A percentile compares a stretch with the other conserved stretches of the same genome.
phyloP scores from a whole-genome alignment of 2,113 vertebrate genomes.

The Hylia prasina region DNA sequence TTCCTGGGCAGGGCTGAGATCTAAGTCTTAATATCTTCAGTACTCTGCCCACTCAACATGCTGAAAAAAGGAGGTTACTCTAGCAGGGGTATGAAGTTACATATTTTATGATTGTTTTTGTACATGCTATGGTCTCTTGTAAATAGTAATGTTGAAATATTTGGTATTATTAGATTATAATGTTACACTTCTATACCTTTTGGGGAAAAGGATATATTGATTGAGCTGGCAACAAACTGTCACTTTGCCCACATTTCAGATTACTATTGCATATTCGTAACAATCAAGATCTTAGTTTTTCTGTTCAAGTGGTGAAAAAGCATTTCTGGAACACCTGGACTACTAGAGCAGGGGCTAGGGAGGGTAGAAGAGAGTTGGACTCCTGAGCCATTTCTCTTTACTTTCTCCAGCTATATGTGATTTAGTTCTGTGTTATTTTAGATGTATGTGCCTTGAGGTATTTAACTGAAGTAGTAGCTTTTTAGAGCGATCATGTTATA shows the following conservation, averaged over 20 bases:
- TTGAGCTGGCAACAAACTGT: not conserved
- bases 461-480: not conserved
- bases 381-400: not conserved
- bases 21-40: not conserved
- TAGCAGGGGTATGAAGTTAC: not conserved
- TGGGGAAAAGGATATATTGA: not conserved
- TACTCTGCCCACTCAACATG: not conserved
- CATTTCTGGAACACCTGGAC: not conserved
- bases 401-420: not conserved
- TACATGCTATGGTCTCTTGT: accelerated
- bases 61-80: not conserved
- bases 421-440: not conserved
- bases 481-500: not conserved
- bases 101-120: not conserved
- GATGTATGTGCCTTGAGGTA: not conserved
- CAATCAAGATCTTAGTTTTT: not conserved
- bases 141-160: not conserved
- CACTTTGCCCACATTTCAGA: not conserved
- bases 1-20: not conserved
- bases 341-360: not conserved
- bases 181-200: not conserved
- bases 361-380: not conserved
- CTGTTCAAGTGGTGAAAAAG: not conserved
- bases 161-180: not conserved
- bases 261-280: not conserved